A percentile compares a stretch with the other conserved stretches of the same genome.
phyloP scores from a whole-genome alignment of 1,140 invertebrate species.

The Ectropis grisescens region DNA sequence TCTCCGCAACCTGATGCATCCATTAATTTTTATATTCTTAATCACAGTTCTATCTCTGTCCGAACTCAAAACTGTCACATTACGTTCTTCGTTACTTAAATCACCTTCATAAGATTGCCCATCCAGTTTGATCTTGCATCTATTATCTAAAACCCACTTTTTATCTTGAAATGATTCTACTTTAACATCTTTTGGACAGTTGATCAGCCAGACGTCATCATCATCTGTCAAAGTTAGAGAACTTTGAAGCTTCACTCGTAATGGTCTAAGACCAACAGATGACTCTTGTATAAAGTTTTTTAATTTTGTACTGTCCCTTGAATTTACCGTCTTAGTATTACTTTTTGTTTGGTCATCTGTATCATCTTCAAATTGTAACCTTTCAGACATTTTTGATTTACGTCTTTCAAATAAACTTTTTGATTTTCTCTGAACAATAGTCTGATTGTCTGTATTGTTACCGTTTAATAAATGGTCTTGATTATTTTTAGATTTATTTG shows the following conservation, averaged over 20 bases:
- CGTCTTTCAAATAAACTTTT: background rate
- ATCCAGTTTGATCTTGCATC: slow-evolving; percentile 40
- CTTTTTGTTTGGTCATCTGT: background rate
- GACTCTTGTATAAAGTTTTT: background rate
- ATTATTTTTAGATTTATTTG: no score
- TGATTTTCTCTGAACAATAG: no score
- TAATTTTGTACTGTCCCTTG: background rate
- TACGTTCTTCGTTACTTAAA: slow-evolving; percentile 12
- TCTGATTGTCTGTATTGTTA: no score
- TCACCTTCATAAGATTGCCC: slow-evolving; percentile 32
- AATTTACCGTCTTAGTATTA: no score
- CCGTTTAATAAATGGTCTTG: no score
- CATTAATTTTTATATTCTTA: slow-evolving; percentile 23
- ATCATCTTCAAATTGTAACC: slow-evolving; percentile 33
- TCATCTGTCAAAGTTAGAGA: slow-evolving; percentile 20
- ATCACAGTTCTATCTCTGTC: slow-evolving; percentile 16
- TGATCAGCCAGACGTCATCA: slow-evolving; percentile 45
- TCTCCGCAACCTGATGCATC: slow-evolving; percentile 27
- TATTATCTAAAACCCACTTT: slow-evolving; percentile 23
- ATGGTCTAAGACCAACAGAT: no score
- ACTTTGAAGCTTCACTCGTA: no score
- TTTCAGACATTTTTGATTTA: slow-evolving; percentile 23
- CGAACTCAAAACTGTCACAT: slow-evolving; percentile 16
- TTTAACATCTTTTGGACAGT: slow-evolving; percentile 31
- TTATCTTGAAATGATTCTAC: slow-evolving; percentile 20